Base-by-base conservation (phyloP, 2,888 invertebrate species). In the Apodemia mormo region DNA sequence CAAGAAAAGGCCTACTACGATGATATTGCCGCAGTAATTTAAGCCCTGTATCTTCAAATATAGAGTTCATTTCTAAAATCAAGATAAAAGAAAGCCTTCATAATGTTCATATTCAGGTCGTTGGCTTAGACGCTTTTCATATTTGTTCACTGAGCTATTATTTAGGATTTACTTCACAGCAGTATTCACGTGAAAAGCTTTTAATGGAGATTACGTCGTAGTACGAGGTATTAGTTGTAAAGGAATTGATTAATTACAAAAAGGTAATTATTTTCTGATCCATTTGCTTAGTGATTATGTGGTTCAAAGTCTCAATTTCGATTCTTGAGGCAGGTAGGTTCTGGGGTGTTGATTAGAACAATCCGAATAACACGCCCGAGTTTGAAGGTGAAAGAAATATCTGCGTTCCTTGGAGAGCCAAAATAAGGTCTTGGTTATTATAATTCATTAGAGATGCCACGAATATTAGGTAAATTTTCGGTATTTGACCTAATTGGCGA, bases 121-220 rank as follows among this genome's bases (percentile, higher is more conserved):
- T 33, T 30, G 61, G 61, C 61, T 61, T 30, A 61, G 61, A 33
- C 61, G 61, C 61, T 61, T 61, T 61, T 61, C 61, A 61, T 33
- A 61, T 71, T 67, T 67, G 40, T 61, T n/a, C 30, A 65, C n/a
- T 67, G 67, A 67, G 68, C 67, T 70, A 67, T 70, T 68, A 70
- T 70, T 72, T 72, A 70, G 58, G 68, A 58, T 61, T 65, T 65
- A 70, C 69, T 65, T 49, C 49, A 68, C 61, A 45, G 33, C 37
- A 10, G 49, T 49, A 37, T 56, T 69, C n/a, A 45, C 33, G 9
- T 66, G 65, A 40, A 56, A 37, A 52, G 49, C 66, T 66, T 49
- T 65, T 66, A 66, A 54, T 65, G 40, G 56, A 66, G 54, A 29
- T 69, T 43, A 30, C 14, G 49, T 49, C 49, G 49, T 14, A 12